Conservation (phyloP, 2,888 invertebrate species). For the Acronicta psi region DNA sequence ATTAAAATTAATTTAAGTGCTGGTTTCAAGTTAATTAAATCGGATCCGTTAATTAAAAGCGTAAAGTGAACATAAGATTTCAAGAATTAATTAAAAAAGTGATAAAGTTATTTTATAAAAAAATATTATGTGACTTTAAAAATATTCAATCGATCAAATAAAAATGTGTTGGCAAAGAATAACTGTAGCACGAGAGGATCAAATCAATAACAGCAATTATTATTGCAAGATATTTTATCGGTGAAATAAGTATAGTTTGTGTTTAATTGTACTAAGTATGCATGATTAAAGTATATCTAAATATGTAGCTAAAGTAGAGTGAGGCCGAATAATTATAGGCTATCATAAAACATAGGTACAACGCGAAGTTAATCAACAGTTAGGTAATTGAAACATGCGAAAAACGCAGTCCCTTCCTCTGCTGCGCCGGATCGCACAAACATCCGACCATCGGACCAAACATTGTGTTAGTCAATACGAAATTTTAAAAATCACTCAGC, state of each 20-base stretch:
- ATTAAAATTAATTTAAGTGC: conserved; percentile 23
- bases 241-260: conserved; percentile 9
- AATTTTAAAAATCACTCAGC: conserved; percentile 40
- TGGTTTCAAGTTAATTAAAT: conserved; percentile 15
- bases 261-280: conserved; percentile 11
- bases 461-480: conserved; percentile 41
- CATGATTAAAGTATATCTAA: conserved; percentile 31
- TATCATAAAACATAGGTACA: conserved; percentile 46
- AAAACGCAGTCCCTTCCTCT: conserved; percentile 74
- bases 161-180: conserved; percentile 7
- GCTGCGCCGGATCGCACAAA: conserved; percentile 71
- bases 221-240: conserved; percentile 8
- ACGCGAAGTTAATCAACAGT: conserved; percentile 41
- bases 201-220: conserved; percentile 4
- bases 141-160: conserved; percentile 7
- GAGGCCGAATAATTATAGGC: conserved; percentile 53
- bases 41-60: conserved; percentile 2
- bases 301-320: conserved; percentile 41
- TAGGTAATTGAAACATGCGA: conserved; percentile 65
- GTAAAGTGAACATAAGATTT: conserved; percentile 10
- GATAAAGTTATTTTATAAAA: conserved; percentile 6
- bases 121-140: conserved; percentile 4
- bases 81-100: conserved; percentile 7
- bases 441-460: conserved; percentile 72
- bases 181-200: conserved; percentile 12